These are phyloP conservation scores for Xenopus petersii DNA, from an alignment of 2,797 vertebrate genomes.

Conservation along the genomic window DNA sequence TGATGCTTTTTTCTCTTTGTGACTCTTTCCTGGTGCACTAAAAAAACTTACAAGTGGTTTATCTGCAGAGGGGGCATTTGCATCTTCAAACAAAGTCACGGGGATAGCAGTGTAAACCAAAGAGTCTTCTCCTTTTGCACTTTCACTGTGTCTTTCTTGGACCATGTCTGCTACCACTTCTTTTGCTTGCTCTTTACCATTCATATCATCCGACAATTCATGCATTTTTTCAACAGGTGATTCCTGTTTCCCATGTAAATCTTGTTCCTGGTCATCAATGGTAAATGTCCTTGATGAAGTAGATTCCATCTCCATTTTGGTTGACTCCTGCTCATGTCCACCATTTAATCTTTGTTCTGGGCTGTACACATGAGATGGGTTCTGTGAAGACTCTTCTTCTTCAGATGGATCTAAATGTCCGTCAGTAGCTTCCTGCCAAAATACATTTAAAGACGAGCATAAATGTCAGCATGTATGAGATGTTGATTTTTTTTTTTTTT, in stretches of 20 bases:
- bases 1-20: too few relatives aligned
- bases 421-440: background rate
- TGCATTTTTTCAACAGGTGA: background rate
- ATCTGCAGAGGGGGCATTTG: conserved; percentile 5
- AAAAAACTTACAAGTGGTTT: conserved; percentile 68
- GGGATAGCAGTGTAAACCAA: conserved; percentile 64
- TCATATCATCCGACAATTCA: background rate
- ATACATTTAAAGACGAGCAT: background rate
- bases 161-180: background rate
- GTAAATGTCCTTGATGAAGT: too few relatives aligned
- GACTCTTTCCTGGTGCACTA: background rate
- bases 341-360: too few relatives aligned
- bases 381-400: too few relatives aligned
- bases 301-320: fast-evolving
- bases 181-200: background rate
- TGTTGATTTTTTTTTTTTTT: too few relatives aligned
- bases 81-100: conserved; percentile 61
- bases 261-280: background rate
- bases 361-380: too few relatives aligned
- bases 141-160: background rate
- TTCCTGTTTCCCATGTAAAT: background rate
- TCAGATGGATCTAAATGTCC: background rate
- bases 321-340: too few relatives aligned
- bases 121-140: conserved; percentile 24
- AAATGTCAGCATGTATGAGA: too few relatives aligned